phyloP scores from a whole-genome alignment of 2,888 invertebrate genomes.

The Chloromyia formosa region DNA sequence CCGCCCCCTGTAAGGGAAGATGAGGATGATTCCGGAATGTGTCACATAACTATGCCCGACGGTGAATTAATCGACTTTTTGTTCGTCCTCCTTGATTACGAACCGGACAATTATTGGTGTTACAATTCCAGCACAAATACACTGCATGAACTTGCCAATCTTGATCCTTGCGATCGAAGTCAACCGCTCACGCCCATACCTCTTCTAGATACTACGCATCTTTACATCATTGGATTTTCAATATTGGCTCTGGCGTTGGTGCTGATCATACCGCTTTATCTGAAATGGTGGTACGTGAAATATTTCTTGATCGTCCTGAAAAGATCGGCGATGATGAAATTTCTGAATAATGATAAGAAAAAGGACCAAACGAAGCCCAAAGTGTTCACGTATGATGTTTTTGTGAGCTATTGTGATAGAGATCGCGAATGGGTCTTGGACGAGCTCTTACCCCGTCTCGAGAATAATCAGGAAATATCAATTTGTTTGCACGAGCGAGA shows the following conservation, averaged over 20 bases:
- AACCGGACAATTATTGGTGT: slow-evolving; percentile 60
- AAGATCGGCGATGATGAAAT: slow-evolving; percentile 68
- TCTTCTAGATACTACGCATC: slow-evolving; percentile 32
- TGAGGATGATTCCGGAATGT: background rate
- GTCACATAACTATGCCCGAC: slow-evolving; percentile 8
- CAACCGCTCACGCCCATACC: background rate
- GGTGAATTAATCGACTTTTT: slow-evolving; percentile 46
- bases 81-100: slow-evolving; percentile 61
- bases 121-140: slow-evolving; percentile 58
- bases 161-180: slow-evolving; percentile 37
- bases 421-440: slow-evolving; percentile 73
- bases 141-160: slow-evolving; percentile 43
- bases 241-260: slow-evolving; percentile 1
- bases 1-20: background rate
- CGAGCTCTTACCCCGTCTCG: slow-evolving; percentile 71
- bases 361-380: slow-evolving; percentile 55
- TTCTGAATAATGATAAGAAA: slow-evolving; percentile 65
- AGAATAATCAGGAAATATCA: slow-evolving; percentile 68
- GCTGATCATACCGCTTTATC: slow-evolving; percentile 54
- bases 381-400: slow-evolving; percentile 70
- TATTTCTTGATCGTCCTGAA: slow-evolving; percentile 70
- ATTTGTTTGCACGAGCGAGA: slow-evolving; percentile 77
- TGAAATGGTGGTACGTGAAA: slow-evolving; percentile 68
- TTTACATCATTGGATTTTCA: slow-evolving; percentile 25
- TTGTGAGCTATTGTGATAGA: slow-evolving; percentile 74